Percentiles rank a stretch among this genome's conserved stretches.
phyloP scores from a whole-genome alignment of 2,888 invertebrate species.

The Ophraella communa region DNA sequence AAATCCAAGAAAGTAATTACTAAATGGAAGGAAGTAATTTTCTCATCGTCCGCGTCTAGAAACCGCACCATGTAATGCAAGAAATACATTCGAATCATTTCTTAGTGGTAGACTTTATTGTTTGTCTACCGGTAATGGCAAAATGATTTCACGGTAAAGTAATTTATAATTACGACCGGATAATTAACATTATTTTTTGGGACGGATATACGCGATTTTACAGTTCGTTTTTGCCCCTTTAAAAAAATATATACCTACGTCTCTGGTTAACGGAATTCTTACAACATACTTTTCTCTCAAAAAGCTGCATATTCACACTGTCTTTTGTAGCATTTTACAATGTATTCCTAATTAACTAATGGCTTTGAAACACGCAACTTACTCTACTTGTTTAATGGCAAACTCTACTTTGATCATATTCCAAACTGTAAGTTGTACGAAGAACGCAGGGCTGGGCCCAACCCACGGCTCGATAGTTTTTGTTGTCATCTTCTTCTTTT shows the following conservation, averaged over 20 bases:
- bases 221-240: not conserved
- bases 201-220: slow-evolving; percentile 3
- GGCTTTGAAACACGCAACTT: slow-evolving; percentile 7
- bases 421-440: not conserved
- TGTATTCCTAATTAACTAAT: slow-evolving; percentile 2
- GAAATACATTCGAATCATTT: slow-evolving; percentile 9
- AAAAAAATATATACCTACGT: not conserved
- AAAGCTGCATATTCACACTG: not conserved
- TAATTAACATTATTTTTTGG: not conserved
- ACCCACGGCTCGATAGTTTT: too few relatives aligned
- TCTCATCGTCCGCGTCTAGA: not conserved
- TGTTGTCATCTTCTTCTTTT: too few relatives aligned
- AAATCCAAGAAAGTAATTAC: slow-evolving; percentile 10
- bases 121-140: not conserved
- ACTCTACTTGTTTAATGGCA: not conserved
- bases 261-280: not conserved
- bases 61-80: slow-evolving; percentile 12
- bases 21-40: slow-evolving; percentile 18
- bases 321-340: not conserved
- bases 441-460: not conserved
- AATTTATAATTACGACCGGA: slow-evolving; percentile 4
- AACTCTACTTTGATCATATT: not conserved
- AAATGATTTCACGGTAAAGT: not conserved
- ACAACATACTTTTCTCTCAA: not conserved
- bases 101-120: slow-evolving; percentile 2